phyloP scores from a whole-genome alignment of 2,113 vertebrate species.

The Trochalopteron elliotii region DNA sequence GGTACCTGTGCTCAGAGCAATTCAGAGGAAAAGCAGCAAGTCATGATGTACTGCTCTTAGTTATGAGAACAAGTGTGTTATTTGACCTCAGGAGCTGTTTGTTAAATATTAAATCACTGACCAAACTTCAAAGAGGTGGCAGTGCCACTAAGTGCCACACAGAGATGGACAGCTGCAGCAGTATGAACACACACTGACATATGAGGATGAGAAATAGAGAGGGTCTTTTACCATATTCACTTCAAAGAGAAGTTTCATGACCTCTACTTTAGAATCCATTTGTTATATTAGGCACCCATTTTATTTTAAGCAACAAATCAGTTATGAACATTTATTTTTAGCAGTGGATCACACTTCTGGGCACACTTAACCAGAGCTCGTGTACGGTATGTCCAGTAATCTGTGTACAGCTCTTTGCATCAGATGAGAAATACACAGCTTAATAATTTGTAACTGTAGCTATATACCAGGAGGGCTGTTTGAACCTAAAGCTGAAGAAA shows the following conservation, averaged over 20 bases:
- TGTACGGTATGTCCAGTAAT: background rate
- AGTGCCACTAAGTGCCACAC: too few species aligned
- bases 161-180: background rate
- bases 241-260: background rate
- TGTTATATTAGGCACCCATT: background rate
- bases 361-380: background rate
- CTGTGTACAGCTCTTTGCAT: background rate
- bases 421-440: background rate
- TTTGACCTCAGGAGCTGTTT: background rate
- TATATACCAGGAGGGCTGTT: background rate
- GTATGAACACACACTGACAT: too few species aligned
- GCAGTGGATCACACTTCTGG: background rate
- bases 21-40: background rate
- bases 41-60: background rate
- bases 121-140: accelerated
- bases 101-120: background rate
- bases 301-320: background rate
- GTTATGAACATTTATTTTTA: background rate
- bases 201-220: accelerated
- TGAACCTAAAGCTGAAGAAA: background rate
- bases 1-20: background rate
- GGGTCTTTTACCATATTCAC: background rate
- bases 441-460: background rate
- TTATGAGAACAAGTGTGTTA: background rate
- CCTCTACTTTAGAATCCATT: background rate